Evolutionary conservation across 2,113 vertebrate species (phyloP).

Genomic region (Gnathonemus echidnorhynchus): DNA sequence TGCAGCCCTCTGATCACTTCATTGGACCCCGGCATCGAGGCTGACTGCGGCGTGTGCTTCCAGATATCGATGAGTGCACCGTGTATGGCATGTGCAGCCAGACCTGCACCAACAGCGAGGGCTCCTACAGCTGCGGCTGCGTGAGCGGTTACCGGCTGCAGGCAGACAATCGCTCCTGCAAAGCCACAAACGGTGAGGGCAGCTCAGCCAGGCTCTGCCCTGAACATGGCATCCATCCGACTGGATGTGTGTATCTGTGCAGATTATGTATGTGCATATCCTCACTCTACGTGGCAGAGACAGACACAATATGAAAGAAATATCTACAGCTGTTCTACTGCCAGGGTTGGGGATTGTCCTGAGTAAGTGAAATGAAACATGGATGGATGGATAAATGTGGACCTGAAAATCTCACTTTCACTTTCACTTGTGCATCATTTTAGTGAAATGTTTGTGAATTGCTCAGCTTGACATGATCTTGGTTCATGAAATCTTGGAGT

Average conservation of each 20-base stretch:
- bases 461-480: not conserved
- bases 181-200: constrained; percentile 87
- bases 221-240: not conserved
- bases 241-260: not conserved
- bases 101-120: constrained; percentile 81
- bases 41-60: constrained; percentile 21
- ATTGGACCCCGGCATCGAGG: not conserved
- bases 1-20: not conserved
- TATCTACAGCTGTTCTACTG: not conserved
- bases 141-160: constrained; percentile 89
- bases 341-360: not conserved
- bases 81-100: constrained; percentile 93
- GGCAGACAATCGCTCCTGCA: constrained; percentile 93
- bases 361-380: not conserved
- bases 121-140: constrained; percentile 81
- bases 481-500: not conserved
- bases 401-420: not conserved
- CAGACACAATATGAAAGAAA: not conserved
- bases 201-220: not conserved
- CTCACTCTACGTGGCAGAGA: not conserved
- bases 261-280: not conserved
- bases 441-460: not conserved
- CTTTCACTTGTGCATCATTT: not conserved
- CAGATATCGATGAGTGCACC: constrained; percentile 88
- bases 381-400: not conserved